Evolutionary conservation across 1,140 invertebrate species (phyloP), one percentile per base, ranked within the genome.

Genomic region (Himalopsyche phryganea): DNA sequence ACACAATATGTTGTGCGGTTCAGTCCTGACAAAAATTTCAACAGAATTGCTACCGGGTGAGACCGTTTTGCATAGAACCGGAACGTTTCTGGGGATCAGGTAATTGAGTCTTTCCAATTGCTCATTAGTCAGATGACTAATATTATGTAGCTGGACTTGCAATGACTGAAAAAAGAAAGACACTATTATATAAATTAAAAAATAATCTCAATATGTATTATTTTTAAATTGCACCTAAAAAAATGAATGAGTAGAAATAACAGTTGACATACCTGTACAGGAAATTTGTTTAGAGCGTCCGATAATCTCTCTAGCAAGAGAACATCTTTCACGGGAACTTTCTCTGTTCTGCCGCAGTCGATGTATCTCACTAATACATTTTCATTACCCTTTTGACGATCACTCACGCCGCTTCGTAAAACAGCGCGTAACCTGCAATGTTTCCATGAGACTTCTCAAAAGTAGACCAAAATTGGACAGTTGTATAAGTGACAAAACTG

Each of bases 1-100:
- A 13, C 70, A 72, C 14, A 80, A 58, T 19, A 71, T 59, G 36
- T 79, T 75, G 4, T 67, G 67, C 0, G 69, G 68, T 32, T 71
- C 60, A 13, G 70, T 66, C 59, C 78, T 65, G 42, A 74, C 75
- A 35, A 76, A 78, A n/a, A 81, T 61, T 50, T 80, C 75, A 3
- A 81, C 73, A 1, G 65, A 15, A 19, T 50, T 50, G 15, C 9
- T 19, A 18, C 51, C 56, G 1, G 42, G 44, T 9, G 28, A 17
- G 2, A 57, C 13, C 45, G 48, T 28, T 32, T 56, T 59, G 20
- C 61, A 63, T 7, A 63, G 14, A 4, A 60, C 61, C 9, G 49
- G 28, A 13, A n/a, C 19, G 14, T 60, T 36, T 9, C 28, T 14
- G 9, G 57, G 57, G 6, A 63, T 33, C 33, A 60, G 32, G 13